A percentile compares a stretch with the other conserved stretches of the same genome.
These are phyloP conservation scores for Lophochroa leadbeateri DNA, from an alignment of 2,113 vertebrate genomes.

Conservation along the genomic window DNA sequence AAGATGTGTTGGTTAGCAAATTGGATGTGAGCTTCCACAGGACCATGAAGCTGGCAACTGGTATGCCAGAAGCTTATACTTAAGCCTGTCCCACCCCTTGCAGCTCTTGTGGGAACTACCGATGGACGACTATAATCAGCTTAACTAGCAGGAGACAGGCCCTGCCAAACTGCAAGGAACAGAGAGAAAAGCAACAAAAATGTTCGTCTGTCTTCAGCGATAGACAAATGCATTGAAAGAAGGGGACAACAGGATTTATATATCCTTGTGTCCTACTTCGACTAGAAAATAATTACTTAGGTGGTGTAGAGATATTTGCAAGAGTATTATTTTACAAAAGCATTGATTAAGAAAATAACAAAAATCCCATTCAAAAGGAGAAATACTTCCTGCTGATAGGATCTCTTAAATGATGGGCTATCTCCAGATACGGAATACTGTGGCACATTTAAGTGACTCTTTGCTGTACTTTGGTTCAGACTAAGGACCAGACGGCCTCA, in stretches of 20 bases:
- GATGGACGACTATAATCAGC: not conserved
- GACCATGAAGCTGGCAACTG: not conserved
- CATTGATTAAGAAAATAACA: not conserved
- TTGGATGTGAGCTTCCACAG: not conserved
- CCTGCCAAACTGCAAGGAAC: not conserved
- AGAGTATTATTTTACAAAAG: not conserved
- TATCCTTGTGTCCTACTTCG: not conserved
- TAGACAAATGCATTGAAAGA: not conserved
- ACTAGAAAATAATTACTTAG: not conserved
- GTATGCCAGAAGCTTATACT: too few relatives aligned
- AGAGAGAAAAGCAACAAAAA: not conserved
- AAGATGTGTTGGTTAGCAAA: not conserved
- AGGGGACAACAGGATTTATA: not conserved
- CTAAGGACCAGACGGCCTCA: not conserved
- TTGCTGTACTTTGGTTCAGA: not conserved
- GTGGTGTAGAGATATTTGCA: not conserved
- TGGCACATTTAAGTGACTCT: not conserved
- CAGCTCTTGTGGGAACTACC: not conserved
- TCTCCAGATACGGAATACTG: not conserved
- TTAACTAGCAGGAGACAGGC: not conserved
- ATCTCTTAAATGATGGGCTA: not conserved
- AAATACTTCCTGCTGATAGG: not conserved
- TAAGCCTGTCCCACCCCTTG: rapidly evolving
- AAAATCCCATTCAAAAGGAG: not conserved
- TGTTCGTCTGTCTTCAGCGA: not conserved